phyloP scores from a whole-genome alignment of 2,113 vertebrate genomes.

The Tonatia bakeri region DNA sequence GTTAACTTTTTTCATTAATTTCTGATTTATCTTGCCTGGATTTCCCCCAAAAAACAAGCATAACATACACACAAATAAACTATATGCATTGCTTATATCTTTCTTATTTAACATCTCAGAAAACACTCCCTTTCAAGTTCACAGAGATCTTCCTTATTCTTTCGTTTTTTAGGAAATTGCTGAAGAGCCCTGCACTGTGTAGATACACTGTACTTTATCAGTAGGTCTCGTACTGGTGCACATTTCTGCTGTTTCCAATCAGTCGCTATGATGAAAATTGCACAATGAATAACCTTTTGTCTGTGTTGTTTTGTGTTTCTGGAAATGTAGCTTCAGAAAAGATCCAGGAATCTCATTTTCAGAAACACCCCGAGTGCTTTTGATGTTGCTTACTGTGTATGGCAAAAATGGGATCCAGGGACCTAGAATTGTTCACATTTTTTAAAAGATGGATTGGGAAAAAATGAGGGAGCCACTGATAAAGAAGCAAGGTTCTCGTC shows the following conservation, averaged over 20 bases:
- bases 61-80: background rate
- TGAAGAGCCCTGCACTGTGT: background rate
- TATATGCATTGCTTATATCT: background rate
- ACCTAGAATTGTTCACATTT: background rate
- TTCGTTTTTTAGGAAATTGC: background rate
- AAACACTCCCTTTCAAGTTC: background rate
- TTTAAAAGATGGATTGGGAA: background rate
- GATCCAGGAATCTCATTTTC: background rate
- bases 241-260: background rate
- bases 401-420: background rate
- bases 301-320: background rate
- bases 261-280: background rate
- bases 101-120: constrained; percentile 17
- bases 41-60: background rate
- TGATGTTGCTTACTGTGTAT: background rate
- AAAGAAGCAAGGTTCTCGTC: background rate
- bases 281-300: background rate
- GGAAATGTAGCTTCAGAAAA: background rate
- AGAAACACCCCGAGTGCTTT: background rate
- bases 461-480: background rate
- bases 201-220: background rate
- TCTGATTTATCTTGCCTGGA: background rate
- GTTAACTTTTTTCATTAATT: constrained; percentile 5
- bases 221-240: background rate
- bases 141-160: background rate